These are phyloP conservation scores for Dendrocincla tyrannina DNA, from an alignment of 2,797 vertebrate genomes.

Conservation along the genomic window DNA sequence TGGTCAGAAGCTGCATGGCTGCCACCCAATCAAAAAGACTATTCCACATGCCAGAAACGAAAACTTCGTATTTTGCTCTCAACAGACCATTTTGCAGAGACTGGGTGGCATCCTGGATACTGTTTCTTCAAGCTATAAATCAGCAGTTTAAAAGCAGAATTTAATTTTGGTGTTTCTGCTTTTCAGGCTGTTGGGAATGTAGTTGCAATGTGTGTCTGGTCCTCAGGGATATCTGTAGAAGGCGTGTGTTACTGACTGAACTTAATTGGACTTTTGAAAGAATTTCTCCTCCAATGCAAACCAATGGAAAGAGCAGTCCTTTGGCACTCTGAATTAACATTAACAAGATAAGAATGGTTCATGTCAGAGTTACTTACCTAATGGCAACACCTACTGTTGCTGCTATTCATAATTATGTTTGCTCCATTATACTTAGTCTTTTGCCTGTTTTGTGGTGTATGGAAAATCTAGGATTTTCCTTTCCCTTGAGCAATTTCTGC, in stretches of 20 bases:
- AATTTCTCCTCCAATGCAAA: neutral
- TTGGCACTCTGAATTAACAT: neutral
- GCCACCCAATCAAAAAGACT: neutral
- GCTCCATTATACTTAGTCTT: neutral
- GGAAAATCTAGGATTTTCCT: neutral
- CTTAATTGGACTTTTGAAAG: neutral
- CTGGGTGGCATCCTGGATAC: neutral
- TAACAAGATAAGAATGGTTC: neutral
- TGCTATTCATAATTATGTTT: neutral
- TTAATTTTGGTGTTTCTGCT: neutral
- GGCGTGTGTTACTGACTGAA: neutral
- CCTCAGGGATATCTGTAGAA: neutral
- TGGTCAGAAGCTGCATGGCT: neutral
- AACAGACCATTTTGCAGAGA: neutral
- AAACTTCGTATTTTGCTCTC: neutral
- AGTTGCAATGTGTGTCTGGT: neutral
- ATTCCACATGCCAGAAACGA: neutral
- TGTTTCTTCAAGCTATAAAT: constrained; percentile 25
- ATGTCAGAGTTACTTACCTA: neutral
- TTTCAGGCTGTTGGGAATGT: neutral
- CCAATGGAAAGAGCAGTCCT: neutral
- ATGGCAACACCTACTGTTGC: neutral
- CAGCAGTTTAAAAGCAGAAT: neutral
- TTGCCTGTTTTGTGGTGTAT: neutral
- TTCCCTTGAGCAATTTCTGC: neutral